Evolutionary conservation across 2,888 invertebrate genomes (phyloP), one percentile per base, ranked within the genome.

Genomic region (Iphiclides podalirius): DNA sequence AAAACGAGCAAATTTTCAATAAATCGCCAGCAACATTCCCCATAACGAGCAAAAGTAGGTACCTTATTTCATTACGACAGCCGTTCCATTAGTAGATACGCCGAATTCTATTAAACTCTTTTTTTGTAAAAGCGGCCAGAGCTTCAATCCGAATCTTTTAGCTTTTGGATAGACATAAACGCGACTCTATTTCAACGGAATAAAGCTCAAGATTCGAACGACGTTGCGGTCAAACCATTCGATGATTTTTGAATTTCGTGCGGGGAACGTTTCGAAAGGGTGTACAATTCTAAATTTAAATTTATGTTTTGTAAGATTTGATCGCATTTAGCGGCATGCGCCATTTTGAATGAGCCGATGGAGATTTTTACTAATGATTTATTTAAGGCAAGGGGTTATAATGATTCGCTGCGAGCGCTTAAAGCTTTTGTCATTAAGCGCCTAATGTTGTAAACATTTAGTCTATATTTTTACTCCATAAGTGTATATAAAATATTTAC

Each of bases 241-340:
- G 20, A 54, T 56, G 45, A 50, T 47, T 51, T 42, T 38, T 46
- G 51, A 46, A 47, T 42, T 38, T 34, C 46, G 40, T 36, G 37
- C 28, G 46, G 51, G 45, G 71, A 67, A 64, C 61, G 54, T 54
- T 64, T 62, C 55, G 58, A 74, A 75, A 73, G 72, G 75, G 76
- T 72, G 77, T 74, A 70, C 75, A 74, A 73, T 85, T 82, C 77
- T 79, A 86, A 88, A 86, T 88, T 86, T 80, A 75, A 89, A 89
- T 89, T 89, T 89, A 89, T 89, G 88, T 86, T 80, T 81, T 76
- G 79, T 74, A 76, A 88, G 89, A 89, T 89, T 70, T 76, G 86
- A 89, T 89, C 85, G 77, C 75, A 67, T 77, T 79, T 79, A 80
- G 81, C 75, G 76, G 76, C 75, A 72, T 75, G 74, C 79, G 74